Base-by-base conservation (phyloP, 2,888 invertebrate species). In the Chrysopilus asiliformis region DNA sequence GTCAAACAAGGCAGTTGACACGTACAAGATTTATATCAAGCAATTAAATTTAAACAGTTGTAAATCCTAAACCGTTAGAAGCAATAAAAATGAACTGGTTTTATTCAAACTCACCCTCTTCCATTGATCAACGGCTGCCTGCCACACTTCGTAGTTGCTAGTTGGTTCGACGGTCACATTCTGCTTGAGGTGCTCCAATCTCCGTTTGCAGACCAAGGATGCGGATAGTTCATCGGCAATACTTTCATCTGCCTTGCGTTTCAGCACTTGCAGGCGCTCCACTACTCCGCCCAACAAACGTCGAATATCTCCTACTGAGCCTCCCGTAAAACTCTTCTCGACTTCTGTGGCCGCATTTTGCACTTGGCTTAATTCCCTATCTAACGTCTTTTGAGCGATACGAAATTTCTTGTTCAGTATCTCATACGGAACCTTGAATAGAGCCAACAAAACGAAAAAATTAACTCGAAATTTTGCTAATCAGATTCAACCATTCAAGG, bases 351-450 rank as follows among this genome's bases (percentile, higher is more conserved):
- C 79, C 0, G 79, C 76, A 43, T 75, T 74, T 47, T 85, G 81
- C 3, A 94, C 83, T 56, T 91, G 86, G 2, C 90, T 79, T 0
- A 86, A 85, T 58, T 91, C 95, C 40, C 94, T 72, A 54, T 97
- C 97, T 39, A 98, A 66, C 9, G 82, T 80, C 52, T 95, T 91
- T 63, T 98, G 97, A 3, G 94, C 89, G 30, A 83, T 78, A 37
- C 97, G 79, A 60, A 95, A 98, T 52, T 87, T 89, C 62, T 97
- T 97, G 65, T 98, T 98, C 46, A 98, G 70, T 32, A 97, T 76
- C 66, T 98, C 98, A 56, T 97, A 98, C 2, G 97, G 97, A 45
- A 97, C 93, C 87, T 90, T 50, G 16, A 27, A 32, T n/a, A 22
- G 28, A 38, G 4, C 32, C 28, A 25, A 36, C 27, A 31, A 43